phyloP scores from a whole-genome alignment of 1,140 invertebrate species.

The Reticulitermes speratus region DNA sequence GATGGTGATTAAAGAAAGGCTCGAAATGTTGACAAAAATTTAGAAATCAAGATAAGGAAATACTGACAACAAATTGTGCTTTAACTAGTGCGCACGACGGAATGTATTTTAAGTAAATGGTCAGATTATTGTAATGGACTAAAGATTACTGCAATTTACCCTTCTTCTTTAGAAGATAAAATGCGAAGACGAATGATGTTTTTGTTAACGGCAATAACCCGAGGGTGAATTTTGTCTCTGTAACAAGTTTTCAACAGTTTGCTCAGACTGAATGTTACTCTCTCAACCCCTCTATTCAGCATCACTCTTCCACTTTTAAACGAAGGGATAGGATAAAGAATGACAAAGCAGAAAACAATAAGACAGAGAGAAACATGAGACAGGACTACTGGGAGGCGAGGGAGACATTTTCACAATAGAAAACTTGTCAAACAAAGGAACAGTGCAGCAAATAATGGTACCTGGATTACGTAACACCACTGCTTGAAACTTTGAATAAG shows the following conservation, averaged over 20 bases:
- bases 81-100: no score
- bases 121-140: no score
- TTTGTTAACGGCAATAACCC: neutral
- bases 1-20: no score
- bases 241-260: conserved; percentile 4
- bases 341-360: neutral
- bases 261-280: neutral
- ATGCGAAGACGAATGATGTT: neutral
- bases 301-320: neutral
- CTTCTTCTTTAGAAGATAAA: neutral
- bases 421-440: neutral
- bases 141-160: neutral
- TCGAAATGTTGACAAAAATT: no score
- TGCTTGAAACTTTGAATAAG: neutral
- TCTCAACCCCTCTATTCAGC: neutral
- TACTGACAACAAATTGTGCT: no score
- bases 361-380: neutral
- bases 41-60: no score
- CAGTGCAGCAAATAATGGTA: neutral
- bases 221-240: neutral
- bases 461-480: neutral
- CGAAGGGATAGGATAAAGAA: neutral
- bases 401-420: neutral
- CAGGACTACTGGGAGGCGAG: neutral
- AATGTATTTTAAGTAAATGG: no score